These are phyloP conservation scores for Oceanodroma tethys DNA, from an alignment of 2,113 vertebrate genomes.

Conservation along the genomic window DNA sequence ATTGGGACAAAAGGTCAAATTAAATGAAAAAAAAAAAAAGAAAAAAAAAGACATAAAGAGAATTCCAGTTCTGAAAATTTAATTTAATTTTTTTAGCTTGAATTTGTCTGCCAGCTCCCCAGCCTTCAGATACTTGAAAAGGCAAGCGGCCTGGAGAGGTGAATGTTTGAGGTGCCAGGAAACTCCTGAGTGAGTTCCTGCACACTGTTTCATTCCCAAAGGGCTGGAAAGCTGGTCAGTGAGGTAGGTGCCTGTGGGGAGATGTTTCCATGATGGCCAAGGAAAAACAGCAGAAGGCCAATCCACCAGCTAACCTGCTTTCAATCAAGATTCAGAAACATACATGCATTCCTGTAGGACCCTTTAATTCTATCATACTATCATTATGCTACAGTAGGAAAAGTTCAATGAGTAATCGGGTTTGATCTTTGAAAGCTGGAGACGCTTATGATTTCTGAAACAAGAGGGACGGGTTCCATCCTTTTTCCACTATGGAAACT, in stretches of 20 bases:
- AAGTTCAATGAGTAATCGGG: background rate
- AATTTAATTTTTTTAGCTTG: background rate
- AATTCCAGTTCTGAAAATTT: background rate
- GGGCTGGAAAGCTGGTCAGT: background rate
- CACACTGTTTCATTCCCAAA: background rate
- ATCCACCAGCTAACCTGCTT: background rate
- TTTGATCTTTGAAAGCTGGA: background rate
- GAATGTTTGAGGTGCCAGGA: background rate
- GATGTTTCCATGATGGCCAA: background rate
- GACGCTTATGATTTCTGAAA: background rate
- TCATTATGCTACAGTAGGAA: background rate
- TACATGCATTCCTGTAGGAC: accelerated
- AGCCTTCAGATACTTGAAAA: background rate
- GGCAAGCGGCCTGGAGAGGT: background rate
- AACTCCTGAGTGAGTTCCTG: background rate
- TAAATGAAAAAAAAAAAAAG: background rate
- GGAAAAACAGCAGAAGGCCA: background rate
- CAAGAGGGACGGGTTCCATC: background rate
- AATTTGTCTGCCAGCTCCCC: background rate
- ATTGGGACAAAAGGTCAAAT: background rate
- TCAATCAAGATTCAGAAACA: background rate
- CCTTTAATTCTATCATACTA: background rate
- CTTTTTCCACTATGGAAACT: background rate
- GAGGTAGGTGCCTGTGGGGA: background rate
- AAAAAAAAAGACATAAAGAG: background rate